Evolutionary conservation across 2,888 invertebrate genomes (phyloP).

Genomic region (Drosophila yooni): DNA sequence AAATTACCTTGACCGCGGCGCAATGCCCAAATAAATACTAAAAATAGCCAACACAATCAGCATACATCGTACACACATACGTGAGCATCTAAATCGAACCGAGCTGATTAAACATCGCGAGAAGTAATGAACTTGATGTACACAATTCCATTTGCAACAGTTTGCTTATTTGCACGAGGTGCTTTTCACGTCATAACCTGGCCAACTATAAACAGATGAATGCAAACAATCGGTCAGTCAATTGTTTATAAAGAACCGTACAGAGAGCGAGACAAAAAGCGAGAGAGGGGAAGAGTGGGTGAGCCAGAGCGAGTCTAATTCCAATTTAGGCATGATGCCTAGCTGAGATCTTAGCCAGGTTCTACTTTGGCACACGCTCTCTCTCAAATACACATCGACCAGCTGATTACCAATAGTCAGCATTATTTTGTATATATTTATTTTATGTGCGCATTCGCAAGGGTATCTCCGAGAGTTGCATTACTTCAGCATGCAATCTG

Average conservation of each 20-base stretch:
- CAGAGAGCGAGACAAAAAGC: background rate
- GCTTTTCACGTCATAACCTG: constrained; percentile 72
- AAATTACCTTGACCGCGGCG: constrained; percentile 71
- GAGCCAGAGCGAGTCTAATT: constrained; percentile 17
- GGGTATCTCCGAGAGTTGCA: background rate
- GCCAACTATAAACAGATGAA: constrained; percentile 41
- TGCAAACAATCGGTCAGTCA: constrained; percentile 16
- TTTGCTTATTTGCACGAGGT: constrained; percentile 67
- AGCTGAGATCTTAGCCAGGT: constrained; percentile 32
- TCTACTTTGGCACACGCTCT: constrained; percentile 48
- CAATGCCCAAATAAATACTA: constrained; percentile 58
- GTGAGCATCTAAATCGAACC: constrained; percentile 63
- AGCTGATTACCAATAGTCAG: constrained; percentile 48
- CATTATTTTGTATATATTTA: constrained; percentile 4
- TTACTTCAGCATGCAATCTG: background rate
- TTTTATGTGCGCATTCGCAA: background rate
- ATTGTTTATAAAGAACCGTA: constrained; percentile 38
- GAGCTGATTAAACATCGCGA: constrained; percentile 68
- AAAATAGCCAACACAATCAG: constrained; percentile 52
- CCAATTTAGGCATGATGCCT: constrained; percentile 76
- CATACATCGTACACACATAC: constrained; percentile 31
- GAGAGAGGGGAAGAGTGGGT: background rate
- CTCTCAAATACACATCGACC: constrained; percentile 32
- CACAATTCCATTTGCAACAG: constrained; percentile 68
- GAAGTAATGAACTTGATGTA: constrained; percentile 76